Evolutionary conservation across 2,888 invertebrate species (phyloP).

Genomic region (Rhingia rostrata): DNA sequence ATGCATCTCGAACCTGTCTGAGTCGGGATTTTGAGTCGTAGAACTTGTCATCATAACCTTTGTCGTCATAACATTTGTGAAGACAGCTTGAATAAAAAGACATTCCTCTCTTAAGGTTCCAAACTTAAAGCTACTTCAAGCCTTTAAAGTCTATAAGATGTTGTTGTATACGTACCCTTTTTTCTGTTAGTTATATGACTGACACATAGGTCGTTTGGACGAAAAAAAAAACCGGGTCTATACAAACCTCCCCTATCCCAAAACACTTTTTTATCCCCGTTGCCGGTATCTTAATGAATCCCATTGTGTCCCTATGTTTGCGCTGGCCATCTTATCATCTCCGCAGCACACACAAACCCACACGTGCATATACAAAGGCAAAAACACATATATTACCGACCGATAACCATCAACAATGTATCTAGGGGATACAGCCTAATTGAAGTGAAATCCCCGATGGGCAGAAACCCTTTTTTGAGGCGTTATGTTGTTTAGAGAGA

Average conservation of each 20-base stretch:
- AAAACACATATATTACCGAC: constrained; percentile 21
- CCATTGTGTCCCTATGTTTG: constrained; percentile 45
- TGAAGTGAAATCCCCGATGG: constrained; percentile 81
- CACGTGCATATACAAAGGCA: neutral
- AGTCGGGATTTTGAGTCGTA: too few relatives aligned
- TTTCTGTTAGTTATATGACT: neutral
- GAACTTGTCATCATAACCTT: too few relatives aligned
- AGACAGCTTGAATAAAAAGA: too few relatives aligned
- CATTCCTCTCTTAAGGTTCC: too few relatives aligned
- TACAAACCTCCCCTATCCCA: neutral
- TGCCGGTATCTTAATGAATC: constrained; percentile 42
- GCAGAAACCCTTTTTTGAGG: constrained; percentile 71
- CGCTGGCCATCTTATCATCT: constrained; percentile 28
- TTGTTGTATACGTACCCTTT: neutral
- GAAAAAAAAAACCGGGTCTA: neutral
- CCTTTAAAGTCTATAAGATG: too few relatives aligned
- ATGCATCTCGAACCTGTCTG: too few relatives aligned
- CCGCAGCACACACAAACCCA: neutral
- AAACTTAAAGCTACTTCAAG: too few relatives aligned
- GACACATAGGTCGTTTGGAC: neutral
- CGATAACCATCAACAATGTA: constrained; percentile 74
- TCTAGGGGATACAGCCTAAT: constrained; percentile 81
- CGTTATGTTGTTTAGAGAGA: neutral
- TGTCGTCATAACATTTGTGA: too few relatives aligned
- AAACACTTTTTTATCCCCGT: neutral